Base-by-base conservation (phyloP, 2,888 invertebrate genomes). In the Unio pictorum region DNA sequence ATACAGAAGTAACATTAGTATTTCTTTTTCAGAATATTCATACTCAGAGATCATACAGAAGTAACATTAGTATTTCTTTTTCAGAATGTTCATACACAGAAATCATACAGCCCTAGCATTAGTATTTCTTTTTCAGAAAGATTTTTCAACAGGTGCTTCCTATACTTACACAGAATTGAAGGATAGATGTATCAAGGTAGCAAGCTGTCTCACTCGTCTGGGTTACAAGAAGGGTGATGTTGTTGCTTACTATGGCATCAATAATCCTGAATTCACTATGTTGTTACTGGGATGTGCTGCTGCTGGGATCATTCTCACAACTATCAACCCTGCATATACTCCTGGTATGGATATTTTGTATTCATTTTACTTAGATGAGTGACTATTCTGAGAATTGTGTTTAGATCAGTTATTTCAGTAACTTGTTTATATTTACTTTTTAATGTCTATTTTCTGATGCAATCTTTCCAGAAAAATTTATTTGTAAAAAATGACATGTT, bases 161-260 rank as follows among this genome's bases (percentile, higher is more conserved):
- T 86, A 84, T 74, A 87, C 81, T 2, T 89, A 78, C 68, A 58
- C 74, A 0, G 74, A 87, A 63, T 62, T 89, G 55, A 81, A 82
- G 55, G 84, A 80, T 3, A 66, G 72, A 8, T 57, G 82, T 5
- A 71, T 79, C 7, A 79, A 80, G 59, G 80, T 87, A 11, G 88
- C 84, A 20, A 87, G 87, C 72, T 86, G 81, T 7, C 72, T 89
- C n/a, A 79, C 80, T 30, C 75, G 80, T 34, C 68, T 76, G 20
- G 89, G 89, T 3, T 83, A 85, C 69, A 78, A 78, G 63, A 85
- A 87, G 65, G 88, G 89, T 20, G 89, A 90, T 72, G 82, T 87
- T 17, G 69, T 89, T 3, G 83, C 84, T 26, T 69, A 87, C 8
- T 85, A 76, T 75, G 81, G 86, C 61, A 78, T 83, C 55, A 90